phyloP scores from a whole-genome alignment of 2,113 vertebrate species.

The Antigone vipio region DNA sequence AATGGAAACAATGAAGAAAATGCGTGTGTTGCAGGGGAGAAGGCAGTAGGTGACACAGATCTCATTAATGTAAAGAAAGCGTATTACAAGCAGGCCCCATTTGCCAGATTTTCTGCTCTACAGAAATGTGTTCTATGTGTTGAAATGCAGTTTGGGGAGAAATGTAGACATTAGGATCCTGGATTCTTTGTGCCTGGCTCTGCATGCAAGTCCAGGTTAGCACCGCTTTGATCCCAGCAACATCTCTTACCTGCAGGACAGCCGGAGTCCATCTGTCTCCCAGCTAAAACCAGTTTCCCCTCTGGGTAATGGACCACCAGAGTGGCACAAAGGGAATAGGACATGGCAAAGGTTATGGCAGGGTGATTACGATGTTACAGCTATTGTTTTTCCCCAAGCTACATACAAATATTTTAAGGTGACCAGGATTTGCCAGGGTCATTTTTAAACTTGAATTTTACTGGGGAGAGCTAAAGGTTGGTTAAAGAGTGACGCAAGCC shows the following conservation, averaged over 20 bases:
- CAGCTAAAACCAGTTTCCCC: background rate
- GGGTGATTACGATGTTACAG: background rate
- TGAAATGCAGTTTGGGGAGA: background rate
- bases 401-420: background rate
- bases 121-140: background rate
- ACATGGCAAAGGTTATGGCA: background rate
- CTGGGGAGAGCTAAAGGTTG: background rate
- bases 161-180: background rate
- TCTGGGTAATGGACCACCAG: background rate
- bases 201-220: background rate
- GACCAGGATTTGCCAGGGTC: background rate
- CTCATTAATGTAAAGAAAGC: background rate
- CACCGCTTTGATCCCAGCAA: background rate
- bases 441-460: background rate
- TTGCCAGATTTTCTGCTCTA: background rate
- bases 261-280: background rate
- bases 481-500: background rate
- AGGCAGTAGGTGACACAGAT: background rate
- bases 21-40: background rate
- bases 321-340: background rate
- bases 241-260: background rate
- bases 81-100: background rate
- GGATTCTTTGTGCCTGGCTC: background rate
- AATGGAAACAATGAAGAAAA: slow-evolving; percentile 14
- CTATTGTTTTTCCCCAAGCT: background rate